Percentiles rank a stretch among this genome's conserved stretches.
Conservation (phyloP, 1,140 invertebrate species). For the Zaprionus capensis region DNA sequence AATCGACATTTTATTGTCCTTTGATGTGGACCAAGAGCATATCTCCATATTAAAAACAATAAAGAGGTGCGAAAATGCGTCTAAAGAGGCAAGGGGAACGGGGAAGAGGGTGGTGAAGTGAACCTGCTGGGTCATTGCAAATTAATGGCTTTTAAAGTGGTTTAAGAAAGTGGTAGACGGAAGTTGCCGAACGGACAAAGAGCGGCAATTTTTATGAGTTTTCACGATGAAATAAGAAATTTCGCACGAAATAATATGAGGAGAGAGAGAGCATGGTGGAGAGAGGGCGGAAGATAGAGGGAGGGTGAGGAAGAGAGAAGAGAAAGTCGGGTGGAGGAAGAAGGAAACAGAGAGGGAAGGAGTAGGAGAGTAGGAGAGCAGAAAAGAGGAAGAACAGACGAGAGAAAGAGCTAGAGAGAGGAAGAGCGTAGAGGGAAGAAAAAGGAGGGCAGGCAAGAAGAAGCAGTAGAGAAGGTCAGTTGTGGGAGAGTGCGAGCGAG, state of each 20-base stretch:
- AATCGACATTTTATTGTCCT: constrained; percentile 28
- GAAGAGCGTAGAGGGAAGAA: neutral
- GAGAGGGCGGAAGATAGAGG: neutral
- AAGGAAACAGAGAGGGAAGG: neutral
- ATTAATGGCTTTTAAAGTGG: constrained; percentile 80
- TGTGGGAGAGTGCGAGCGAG: neutral
- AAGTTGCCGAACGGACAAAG: constrained; percentile 60
- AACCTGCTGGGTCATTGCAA: constrained; percentile 65
- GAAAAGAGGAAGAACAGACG: neutral
- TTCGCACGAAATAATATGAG: constrained; percentile 66
- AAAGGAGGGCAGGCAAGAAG: neutral
- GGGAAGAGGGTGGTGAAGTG: neutral
- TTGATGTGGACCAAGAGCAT: constrained; percentile 11
- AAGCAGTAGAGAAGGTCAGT: neutral
- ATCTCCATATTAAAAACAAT: constrained; percentile 60
- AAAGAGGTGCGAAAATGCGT: constrained; percentile 49
- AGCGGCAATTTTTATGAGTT: constrained; percentile 76
- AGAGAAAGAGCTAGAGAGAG: neutral
- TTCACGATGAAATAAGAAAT: constrained; percentile 76
- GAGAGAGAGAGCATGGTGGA: neutral
- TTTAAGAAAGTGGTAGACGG: constrained; percentile 45
- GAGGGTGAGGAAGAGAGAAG: neutral
- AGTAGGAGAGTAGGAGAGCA: neutral
- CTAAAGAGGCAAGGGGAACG: constrained; percentile 38
- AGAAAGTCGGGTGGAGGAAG: neutral